Evolutionary conservation across 2,797 vertebrate genomes (phyloP), one percentile per base, ranked within the genome.

Genomic region (Propithecus deckenii): DNA sequence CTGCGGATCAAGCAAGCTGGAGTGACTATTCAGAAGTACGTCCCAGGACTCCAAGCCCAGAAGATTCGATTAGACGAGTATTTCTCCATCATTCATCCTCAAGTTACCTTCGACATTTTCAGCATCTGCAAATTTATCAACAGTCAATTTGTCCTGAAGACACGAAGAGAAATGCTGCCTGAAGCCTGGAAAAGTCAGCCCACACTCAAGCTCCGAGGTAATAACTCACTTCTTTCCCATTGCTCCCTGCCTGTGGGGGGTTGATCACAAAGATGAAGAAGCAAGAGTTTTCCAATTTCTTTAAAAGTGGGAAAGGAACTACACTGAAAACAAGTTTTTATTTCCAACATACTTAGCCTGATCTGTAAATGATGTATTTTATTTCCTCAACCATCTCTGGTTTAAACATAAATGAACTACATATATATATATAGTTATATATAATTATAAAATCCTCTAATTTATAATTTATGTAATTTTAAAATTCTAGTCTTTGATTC

Each of bases 11-110:
- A 98, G 76, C 99, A 99, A 97, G 98, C 98, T 0, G 98, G 99
- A 23, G 98, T 98, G 85, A 99, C 99, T 92, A 98, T 99, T 95
- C 99, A 99, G 97, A 99, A 98, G 95, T 99, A 99, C 89, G 97
- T 98, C 59, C 99, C 98, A 15, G 98, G 98, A 79, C 98, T 99
- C 48, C 98, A 98, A 90, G 98, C 91, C 13, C 91, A 65, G 94
- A 98, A 97, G 4, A 97, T 97, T 93, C 94, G 17, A 12, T 72
- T 99, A 95, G 98, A 99, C 72, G 97, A 99, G 11, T 98, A 98
- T 97, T 99, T 99, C 97, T 98, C 96, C 41, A 98, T 99, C 4
- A 22, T 98, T 43, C 98, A 99, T 96, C 98, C 99, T 81, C 98
- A 98, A 98, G 97, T 99, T 89, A 98, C 98, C 17, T 98, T 99